Evolutionary conservation across 2,888 invertebrate species (phyloP).

Genomic region (Erebia aethiops): DNA sequence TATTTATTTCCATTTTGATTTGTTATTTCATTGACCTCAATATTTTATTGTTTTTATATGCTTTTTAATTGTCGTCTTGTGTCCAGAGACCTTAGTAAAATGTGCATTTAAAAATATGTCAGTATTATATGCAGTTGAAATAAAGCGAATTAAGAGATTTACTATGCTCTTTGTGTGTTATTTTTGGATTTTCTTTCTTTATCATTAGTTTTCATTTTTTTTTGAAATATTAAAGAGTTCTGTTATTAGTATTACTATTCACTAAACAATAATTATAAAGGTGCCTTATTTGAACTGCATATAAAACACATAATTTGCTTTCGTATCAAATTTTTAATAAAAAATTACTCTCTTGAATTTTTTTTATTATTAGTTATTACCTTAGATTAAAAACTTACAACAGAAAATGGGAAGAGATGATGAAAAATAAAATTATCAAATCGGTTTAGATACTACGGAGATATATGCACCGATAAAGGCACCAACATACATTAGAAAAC

Average conservation of each 20-base stretch:
- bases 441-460: too few relatives aligned
- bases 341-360: conserved; percentile 61
- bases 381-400: background rate
- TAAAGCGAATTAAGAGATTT: conserved; percentile 19
- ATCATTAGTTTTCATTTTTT: background rate
- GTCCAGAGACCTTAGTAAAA: conserved; percentile 58
- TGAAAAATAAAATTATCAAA: too few relatives aligned
- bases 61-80: conserved; percentile 59
- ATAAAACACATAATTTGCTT: conserved; percentile 74
- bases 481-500: too few relatives aligned
- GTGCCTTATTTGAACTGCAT: conserved; percentile 73
- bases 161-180: background rate
- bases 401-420: too few relatives aligned
- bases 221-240: background rate
- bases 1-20: conserved; percentile 39
- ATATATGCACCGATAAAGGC: too few relatives aligned
- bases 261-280: background rate
- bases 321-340: conserved; percentile 76
- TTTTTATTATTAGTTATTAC: conserved; percentile 23
- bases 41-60: conserved; percentile 45
- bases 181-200: background rate
- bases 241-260: background rate
- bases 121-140: conserved; percentile 66
- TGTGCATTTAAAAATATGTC: conserved; percentile 65
- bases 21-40: conserved; percentile 45